Base-by-base conservation (phyloP, 2,888 invertebrate species). In the Heliconius erato region DNA sequence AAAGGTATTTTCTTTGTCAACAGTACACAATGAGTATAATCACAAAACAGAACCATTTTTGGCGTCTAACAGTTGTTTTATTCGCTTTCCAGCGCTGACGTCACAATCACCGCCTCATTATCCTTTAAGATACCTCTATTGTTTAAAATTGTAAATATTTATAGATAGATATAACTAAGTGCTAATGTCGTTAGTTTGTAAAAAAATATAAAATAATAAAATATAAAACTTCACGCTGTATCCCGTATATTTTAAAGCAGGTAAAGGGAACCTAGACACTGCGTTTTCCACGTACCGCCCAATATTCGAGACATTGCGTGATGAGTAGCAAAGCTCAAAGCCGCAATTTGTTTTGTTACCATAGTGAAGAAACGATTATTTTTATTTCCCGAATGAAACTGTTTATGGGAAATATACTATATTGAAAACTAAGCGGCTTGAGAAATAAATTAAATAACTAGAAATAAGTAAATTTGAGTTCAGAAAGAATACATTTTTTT, bases 1-100 rank as follows among this genome's bases (percentile, higher is more conserved):
- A 54, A 2, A 3, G n/a, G 1, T 59, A 44, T 76, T 79, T 68
- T 65, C 80, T n/a, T 44, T 90, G 89, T 86, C 28, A 35, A 86
- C 89, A 79, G 87, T 88, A 89, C 88, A 85, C 84, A 84, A 85
- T 88, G 85, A 85, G 82, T 85, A 88, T 88, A 89, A 89, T 89
- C 88, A 87, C 86, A 87, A 80, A 19, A 84, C 84, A 74, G 86
- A 84, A 86, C 93, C 92, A 87, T 92, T 92, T 94, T 93, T 87
- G 93, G 93, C 88, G 71, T 40, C 85, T 87, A 88, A 88, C 88
- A 88, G 91, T 91, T 89, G 90, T 91, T 91, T 89, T 90, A 90
- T 88, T 82, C 86, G 86, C 85, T 87, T 84, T 85, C 85, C 84
- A 84, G 79, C 78, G 78, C 85, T 93, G 93, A 92, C 93, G 93